A percentile compares a stretch with the other conserved stretches of the same genome.
Conservation (phyloP, 30 jellyfish, hydroid and myxozoan genomes). For the Hydra vulgaris region DNA sequence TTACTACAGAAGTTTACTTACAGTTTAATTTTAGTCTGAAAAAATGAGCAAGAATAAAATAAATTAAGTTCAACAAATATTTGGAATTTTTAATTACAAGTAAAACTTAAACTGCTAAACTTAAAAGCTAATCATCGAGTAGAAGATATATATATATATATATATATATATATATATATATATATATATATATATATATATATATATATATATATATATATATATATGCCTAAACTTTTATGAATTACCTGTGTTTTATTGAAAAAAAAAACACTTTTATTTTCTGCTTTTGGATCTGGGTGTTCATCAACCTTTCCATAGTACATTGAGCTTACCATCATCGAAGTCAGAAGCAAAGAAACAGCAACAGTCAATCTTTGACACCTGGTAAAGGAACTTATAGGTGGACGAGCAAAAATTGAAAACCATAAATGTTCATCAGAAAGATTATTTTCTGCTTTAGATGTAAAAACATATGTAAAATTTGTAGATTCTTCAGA, state of each 20-base stretch:
- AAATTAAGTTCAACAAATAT: too few relatives aligned
- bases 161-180: too few relatives aligned
- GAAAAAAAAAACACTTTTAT: slow-evolving; percentile 54
- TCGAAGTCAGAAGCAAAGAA: slow-evolving; percentile 69
- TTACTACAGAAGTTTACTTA: too few relatives aligned
- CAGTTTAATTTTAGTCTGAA: too few relatives aligned
- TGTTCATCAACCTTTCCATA: slow-evolving; percentile 41
- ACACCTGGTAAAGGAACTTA: slow-evolving; percentile 81
- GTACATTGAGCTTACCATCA: slow-evolving; percentile 88
- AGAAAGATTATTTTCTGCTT: slow-evolving; percentile 68
- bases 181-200: too few relatives aligned
- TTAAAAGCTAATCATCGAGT: too few relatives aligned
- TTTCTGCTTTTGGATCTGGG: slow-evolving; percentile 68
- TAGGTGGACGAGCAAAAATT: slow-evolving; percentile 93
- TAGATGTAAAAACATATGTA: slow-evolving; percentile 70
- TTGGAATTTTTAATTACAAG: too few relatives aligned
- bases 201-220: too few relatives aligned
- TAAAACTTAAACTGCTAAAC: too few relatives aligned
- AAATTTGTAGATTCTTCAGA: slow-evolving; percentile 74
- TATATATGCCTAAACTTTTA: too few relatives aligned
- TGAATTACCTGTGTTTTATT: slow-evolving; percentile 95
- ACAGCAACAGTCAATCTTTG: slow-evolving; percentile 83
- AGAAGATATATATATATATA: too few relatives aligned
- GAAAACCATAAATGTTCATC: slow-evolving; percentile 94
- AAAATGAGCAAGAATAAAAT: too few relatives aligned